Conservation (phyloP, 2,888 invertebrate genomes). For the Charanyca ferruginea region DNA sequence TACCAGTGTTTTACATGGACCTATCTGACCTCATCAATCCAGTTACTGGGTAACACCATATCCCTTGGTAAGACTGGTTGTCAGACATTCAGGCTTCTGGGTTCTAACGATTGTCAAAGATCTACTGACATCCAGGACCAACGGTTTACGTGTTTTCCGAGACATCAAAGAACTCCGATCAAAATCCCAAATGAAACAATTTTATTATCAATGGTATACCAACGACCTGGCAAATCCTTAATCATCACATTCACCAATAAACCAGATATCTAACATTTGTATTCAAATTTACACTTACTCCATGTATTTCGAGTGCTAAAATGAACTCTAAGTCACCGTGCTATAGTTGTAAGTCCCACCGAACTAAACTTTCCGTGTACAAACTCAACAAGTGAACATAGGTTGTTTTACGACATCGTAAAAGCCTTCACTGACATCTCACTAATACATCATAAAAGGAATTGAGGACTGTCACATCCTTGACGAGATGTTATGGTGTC, state of each 20-base stretch:
- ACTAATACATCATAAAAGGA: constrained; percentile 87
- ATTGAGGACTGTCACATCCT: constrained; percentile 68
- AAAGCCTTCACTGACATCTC: constrained; percentile 83
- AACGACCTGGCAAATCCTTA: constrained; percentile 60
- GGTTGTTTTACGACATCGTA: constrained; percentile 85
- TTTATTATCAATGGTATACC: constrained; percentile 52
- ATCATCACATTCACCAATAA: constrained; percentile 55
- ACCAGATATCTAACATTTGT: constrained; percentile 65
- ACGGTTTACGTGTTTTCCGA: no score
- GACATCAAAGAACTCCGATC: constrained; percentile 12
- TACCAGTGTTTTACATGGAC: no score
- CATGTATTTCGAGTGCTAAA: background rate
- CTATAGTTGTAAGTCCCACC: constrained; percentile 39
- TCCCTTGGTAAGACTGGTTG: no score
- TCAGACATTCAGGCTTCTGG: no score
- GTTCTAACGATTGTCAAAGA: no score
- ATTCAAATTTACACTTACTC: constrained; percentile 63
- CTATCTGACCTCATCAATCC: no score
- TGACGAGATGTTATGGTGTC: constrained; percentile 72
- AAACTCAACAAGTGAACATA: constrained; percentile 87
- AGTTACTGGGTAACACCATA: no score
- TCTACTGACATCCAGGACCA: no score
- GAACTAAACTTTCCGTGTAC: constrained; percentile 40
- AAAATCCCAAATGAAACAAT: constrained; percentile 32
- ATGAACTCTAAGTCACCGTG: constrained; percentile 37